A percentile compares a stretch with the other conserved stretches of the same genome.
These are phyloP conservation scores for Diabrotica undecimpunctata DNA, from an alignment of 1,140 invertebrate genomes.

Conservation along the genomic window DNA sequence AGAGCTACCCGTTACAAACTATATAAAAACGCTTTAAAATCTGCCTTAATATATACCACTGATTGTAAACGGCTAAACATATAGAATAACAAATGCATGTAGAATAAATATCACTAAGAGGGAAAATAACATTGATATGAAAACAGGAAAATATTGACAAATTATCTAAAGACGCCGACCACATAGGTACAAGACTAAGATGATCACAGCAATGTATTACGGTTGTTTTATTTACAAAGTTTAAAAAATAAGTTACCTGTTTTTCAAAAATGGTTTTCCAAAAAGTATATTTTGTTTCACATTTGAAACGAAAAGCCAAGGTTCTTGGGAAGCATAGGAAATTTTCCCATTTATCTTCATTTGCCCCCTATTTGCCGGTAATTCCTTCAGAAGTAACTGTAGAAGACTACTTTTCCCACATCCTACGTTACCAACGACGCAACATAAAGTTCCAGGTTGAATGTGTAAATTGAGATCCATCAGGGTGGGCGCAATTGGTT, in stretches of 20 bases:
- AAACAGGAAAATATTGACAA: no score
- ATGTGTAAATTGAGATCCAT: conserved; percentile 61
- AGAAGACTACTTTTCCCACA: conserved; percentile 77
- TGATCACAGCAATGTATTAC: no score
- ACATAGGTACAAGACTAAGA: no score
- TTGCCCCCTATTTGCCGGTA: conserved; percentile 58
- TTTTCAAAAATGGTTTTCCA: conserved; percentile 61
- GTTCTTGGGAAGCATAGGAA: conserved; percentile 72
- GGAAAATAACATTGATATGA: neutral
- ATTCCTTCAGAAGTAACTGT: conserved; percentile 57
- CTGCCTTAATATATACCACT: no score
- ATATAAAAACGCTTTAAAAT: no score
- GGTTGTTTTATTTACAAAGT: no score
- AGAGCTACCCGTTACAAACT: no score
- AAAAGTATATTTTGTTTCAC: conserved; percentile 77
- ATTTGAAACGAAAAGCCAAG: conserved; percentile 69
- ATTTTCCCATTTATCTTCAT: conserved; percentile 59
- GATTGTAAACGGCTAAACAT: no score
- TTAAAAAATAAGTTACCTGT: conserved; percentile 43
- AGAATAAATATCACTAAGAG: neutral
- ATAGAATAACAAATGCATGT: no score
- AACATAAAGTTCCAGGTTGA: conserved; percentile 62
- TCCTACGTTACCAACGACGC: conserved; percentile 74
- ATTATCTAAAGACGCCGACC: no score
- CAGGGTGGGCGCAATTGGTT: conserved; percentile 58